Conservation (phyloP, 2,888 invertebrate genomes). For the Plemyria rubiginata region DNA sequence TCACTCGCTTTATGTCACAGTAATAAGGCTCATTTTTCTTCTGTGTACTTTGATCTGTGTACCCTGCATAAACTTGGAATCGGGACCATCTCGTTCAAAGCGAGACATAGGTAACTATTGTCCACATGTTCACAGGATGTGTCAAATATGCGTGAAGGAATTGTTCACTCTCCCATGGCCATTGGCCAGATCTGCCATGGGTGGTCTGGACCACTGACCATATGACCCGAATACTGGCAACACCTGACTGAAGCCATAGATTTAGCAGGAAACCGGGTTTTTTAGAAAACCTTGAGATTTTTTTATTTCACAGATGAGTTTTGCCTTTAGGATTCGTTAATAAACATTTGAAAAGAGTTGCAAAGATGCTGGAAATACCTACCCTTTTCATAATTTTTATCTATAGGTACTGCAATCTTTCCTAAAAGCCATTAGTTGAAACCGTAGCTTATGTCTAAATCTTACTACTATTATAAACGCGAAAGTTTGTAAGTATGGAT, state of each 20-base stretch:
- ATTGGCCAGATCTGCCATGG: conserved; percentile 39
- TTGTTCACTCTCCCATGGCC: conserved; percentile 46
- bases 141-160: conserved; percentile 32
- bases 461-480: no score
- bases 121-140: conserved; percentile 35
- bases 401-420: no score
- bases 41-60: background rate
- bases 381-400: no score
- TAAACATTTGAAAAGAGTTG: no score
- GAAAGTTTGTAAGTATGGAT: no score
- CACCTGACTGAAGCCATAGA: conserved; percentile 37
- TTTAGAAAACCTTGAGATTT: background rate
- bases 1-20: no score
- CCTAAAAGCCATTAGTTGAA: no score
- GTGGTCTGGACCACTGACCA: conserved; percentile 43
- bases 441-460: no score
- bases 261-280: conserved; percentile 12
- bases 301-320: conserved; percentile 7
- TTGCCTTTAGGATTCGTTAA: background rate
- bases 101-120: background rate
- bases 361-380: no score
- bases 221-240: conserved; percentile 42
- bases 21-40: no score
- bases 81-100: no score
- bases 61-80: background rate